These are phyloP conservation scores for Sussaba pulchella DNA, from an alignment of 2,888 invertebrate genomes.

Conservation along the genomic window DNA sequence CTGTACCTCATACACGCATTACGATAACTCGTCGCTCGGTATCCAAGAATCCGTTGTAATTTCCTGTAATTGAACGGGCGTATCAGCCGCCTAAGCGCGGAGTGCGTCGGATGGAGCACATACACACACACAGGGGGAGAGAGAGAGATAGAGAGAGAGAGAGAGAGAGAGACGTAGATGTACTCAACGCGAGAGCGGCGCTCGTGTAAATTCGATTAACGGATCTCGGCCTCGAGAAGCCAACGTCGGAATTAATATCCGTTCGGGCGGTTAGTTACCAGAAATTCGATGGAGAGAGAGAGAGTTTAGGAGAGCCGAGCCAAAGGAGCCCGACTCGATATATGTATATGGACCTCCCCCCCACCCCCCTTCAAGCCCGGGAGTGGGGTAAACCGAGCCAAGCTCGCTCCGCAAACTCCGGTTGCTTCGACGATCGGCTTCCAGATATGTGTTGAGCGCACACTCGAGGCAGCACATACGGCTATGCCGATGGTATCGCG, in stretches of 20 bases:
- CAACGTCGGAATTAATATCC: conserved; percentile 79
- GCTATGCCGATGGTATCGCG: conserved; percentile 59
- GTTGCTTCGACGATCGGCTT: too few species aligned
- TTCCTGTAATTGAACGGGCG: conserved; percentile 62
- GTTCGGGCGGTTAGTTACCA: conserved; percentile 76
- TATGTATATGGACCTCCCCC: too few species aligned
- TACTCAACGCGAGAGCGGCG: conserved; percentile 27
- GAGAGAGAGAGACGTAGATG: conserved; percentile 22
- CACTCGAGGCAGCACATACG: conserved; percentile 2
- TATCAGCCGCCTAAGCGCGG: conserved; percentile 38
- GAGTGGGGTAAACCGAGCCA: too few species aligned
- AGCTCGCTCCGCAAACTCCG: too few species aligned
- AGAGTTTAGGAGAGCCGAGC: conserved; percentile 59
- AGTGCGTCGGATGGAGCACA: conserved; percentile 16
- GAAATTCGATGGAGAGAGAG: conserved; percentile 75
- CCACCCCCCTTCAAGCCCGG: too few species aligned
- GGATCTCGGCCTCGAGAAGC: conserved; percentile 76
- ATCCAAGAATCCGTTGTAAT: conserved; percentile 63
- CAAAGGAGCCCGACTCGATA: neutral
- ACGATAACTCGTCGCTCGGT: conserved; percentile 12
- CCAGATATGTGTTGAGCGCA: too few species aligned
- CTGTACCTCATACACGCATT: neutral
- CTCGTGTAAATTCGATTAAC: conserved; percentile 78
- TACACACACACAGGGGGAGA: conserved; percentile 19
- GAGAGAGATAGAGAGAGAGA: conserved; percentile 30